A percentile compares a stretch with the other conserved stretches of the same genome.
Conservation (phyloP, 2,113 vertebrate species). For the Stegastes partitus region DNA sequence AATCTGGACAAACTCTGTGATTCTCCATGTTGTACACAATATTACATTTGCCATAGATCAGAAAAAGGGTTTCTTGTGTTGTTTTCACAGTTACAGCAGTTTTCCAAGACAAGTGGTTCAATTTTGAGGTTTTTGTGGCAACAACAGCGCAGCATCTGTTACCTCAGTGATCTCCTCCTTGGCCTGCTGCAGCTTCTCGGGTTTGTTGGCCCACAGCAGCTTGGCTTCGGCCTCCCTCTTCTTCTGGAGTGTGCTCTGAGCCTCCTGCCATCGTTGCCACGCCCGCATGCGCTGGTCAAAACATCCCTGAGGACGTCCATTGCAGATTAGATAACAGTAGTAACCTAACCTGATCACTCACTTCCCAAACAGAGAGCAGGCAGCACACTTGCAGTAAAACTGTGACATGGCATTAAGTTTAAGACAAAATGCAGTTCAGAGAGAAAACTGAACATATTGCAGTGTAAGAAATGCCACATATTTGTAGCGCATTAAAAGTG, state of each 20-base stretch:
- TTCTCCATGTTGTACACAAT: too few species aligned
- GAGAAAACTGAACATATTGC: too few species aligned
- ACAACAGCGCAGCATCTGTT: background rate
- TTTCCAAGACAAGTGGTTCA: too few species aligned
- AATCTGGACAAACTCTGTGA: too few species aligned
- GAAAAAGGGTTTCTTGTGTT: too few species aligned
- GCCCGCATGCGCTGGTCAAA: constrained; percentile 95
- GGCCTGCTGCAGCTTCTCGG: constrained; percentile 95
- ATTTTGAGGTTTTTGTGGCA: too few species aligned
- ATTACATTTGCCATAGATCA: too few species aligned
- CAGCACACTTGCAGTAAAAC: background rate
- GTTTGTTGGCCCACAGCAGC: constrained; percentile 97
- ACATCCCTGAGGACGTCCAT: constrained; percentile 84
- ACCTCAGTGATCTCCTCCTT: constrained; percentile 97
- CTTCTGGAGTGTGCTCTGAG: constrained; percentile 93
- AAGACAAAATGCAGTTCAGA: too few species aligned
- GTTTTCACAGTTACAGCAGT: too few species aligned
- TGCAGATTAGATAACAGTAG: background rate
- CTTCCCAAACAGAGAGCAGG: background rate
- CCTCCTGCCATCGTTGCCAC: constrained; percentile 98
- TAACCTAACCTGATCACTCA: background rate
- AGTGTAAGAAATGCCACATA: too few species aligned
- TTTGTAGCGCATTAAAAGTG: too few species aligned
- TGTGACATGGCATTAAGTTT: too few species aligned
- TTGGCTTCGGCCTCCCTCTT: constrained; percentile 95